These are phyloP conservation scores for Geothlypis trichas DNA, from an alignment of 2,113 vertebrate species.

Conservation along the genomic window DNA sequence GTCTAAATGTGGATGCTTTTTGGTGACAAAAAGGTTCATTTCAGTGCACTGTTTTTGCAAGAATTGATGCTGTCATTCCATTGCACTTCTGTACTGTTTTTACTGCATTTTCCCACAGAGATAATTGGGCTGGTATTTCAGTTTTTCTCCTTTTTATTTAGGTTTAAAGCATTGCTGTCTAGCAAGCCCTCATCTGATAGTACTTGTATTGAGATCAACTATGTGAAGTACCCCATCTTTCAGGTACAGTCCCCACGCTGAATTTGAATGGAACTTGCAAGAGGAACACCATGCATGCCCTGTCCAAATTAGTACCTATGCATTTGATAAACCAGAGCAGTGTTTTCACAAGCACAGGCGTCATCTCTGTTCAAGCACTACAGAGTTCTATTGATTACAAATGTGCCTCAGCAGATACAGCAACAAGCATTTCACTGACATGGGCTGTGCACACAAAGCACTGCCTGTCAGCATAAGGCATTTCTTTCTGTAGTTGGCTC, in stretches of 20 bases:
- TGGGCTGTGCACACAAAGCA: not conserved
- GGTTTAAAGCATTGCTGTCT: constrained; percentile 94
- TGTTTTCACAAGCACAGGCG: not conserved
- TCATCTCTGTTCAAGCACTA: not conserved
- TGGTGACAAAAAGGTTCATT: not conserved
- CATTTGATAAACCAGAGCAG: not conserved
- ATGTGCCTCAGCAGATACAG: not conserved
- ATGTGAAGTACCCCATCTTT: constrained; percentile 97
- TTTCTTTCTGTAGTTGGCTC: not conserved
- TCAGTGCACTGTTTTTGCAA: not conserved
- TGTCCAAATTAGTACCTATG: not conserved
- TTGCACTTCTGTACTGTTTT: not conserved
- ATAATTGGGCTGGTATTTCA: constrained; percentile 9
- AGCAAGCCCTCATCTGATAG: constrained; percentile 91
- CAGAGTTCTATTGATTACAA: not conserved
- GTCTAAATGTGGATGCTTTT: not conserved
- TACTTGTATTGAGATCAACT: constrained; percentile 96
- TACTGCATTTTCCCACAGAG: not conserved
- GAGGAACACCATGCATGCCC: not conserved
- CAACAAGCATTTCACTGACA: not conserved
- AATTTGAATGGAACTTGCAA: not conserved
- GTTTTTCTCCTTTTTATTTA: constrained; percentile 40
- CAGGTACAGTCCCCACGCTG: constrained; percentile 77
- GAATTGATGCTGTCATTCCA: not conserved
- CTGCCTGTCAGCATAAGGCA: not conserved